Base-by-base conservation (phyloP, 2,113 vertebrate species). In the Eublepharis macularius region DNA sequence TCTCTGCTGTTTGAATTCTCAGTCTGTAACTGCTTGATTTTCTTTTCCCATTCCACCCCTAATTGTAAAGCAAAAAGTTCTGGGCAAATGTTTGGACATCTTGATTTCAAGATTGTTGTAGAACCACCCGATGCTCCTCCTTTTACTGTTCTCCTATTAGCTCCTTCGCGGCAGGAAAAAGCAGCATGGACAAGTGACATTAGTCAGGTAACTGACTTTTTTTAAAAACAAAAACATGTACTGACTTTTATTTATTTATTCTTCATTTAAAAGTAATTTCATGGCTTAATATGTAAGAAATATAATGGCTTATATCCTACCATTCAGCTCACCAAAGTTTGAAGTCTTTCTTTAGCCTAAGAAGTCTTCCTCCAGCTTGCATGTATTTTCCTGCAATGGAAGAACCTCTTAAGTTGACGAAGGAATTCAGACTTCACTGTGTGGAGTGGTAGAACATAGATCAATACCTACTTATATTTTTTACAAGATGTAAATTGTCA, bases 151-250 rank as follows among this genome's bases (percentile, higher is more conserved):
- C 98, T 99, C 14, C 95, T 99, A 60, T 89, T 99, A 92, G 97
- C 98, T 0, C 98, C 98, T 0, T 99, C 98, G 0, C 96, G 98
- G 24, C 99, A 99, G 93, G 99, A 99, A 94, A 99, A 99, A 88
- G 98, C 98, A 34, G 98, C 98, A 0, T 99, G 99, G 99, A 99
- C 97, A 86, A 99, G 99, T 17, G 99, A 99, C 93, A 99, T 99
- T 89, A 99, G 99, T 92, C 99, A 99, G 98, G 98, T 99, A 93
- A 94, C 72, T n/a, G 51, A 75, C 72, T 21, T 54, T 36, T 70
- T 36, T 66, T 66, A 6, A 57, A 29, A 63, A 8, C 16, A 63
- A 63, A 63, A 29, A 4, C 24, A 63, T 63, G 26, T 57, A 43
- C 1, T 8, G 36, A 14, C 68, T 73, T 0, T 0, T 29, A 63